phyloP scores from a whole-genome alignment of 2,888 invertebrate genomes.

The Lingula anatina region DNA sequence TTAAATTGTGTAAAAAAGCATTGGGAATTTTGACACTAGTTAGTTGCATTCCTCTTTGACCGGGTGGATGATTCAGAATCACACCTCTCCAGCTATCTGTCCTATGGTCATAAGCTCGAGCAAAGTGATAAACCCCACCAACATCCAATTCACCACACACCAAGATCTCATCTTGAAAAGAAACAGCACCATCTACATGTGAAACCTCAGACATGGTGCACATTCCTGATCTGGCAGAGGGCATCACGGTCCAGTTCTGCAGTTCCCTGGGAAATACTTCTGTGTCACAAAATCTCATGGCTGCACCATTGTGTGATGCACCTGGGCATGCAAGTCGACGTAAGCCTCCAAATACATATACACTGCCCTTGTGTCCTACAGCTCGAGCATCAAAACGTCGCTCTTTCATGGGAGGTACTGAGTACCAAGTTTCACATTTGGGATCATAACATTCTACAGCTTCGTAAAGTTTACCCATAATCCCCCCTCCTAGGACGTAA shows the following conservation, averaged over 20 bases:
- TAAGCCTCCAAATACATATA: conserved; percentile 38
- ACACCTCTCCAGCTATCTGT: conserved; percentile 27
- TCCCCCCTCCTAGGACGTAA: conserved; percentile 35
- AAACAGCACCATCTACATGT: conserved; percentile 22
- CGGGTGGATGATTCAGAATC: conserved; percentile 21
- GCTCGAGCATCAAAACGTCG: conserved; percentile 32
- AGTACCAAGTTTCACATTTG: conserved; percentile 28
- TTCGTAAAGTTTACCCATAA: conserved; percentile 30
- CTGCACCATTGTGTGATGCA: conserved; percentile 24
- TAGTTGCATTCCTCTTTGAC: conserved; percentile 22
- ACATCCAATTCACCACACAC: conserved; percentile 30
- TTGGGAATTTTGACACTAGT: conserved; percentile 22
- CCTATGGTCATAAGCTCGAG: conserved; percentile 24
- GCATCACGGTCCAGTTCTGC: conserved; percentile 26
- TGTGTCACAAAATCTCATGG: conserved; percentile 33
- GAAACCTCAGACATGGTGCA: conserved; percentile 28
- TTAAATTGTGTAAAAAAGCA: conserved; percentile 13
- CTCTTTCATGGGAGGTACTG: conserved; percentile 35
- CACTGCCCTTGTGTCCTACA: conserved; percentile 23
- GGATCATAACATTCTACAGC: conserved; percentile 40
- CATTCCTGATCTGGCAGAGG: conserved; percentile 15
- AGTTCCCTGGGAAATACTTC: conserved; percentile 27
- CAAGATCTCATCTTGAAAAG: conserved; percentile 24
- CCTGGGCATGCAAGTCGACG: conserved; percentile 37
- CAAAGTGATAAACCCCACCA: conserved; percentile 19